Conservation (phyloP, 2,113 vertebrate genomes). For the Proteles cristata region DNA sequence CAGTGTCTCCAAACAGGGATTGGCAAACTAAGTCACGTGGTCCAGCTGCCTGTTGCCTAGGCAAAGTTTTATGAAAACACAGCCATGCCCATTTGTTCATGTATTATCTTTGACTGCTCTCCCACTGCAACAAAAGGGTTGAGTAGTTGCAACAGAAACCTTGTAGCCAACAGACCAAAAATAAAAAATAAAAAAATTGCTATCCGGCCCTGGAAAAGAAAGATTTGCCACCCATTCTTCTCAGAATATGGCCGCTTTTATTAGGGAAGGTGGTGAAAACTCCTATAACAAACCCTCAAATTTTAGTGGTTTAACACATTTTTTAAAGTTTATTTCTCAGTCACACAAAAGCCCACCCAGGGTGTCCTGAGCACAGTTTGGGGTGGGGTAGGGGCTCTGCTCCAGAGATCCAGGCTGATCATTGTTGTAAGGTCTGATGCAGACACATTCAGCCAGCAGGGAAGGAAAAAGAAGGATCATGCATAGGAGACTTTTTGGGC, state of each 20-base stretch:
- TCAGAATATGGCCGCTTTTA: neutral
- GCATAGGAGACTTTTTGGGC: neutral
- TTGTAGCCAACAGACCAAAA: neutral
- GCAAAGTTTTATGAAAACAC: conserved; percentile 8
- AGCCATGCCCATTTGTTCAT: neutral
- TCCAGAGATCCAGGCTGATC: neutral
- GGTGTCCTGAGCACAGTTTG: neutral
- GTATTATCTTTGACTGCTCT: neutral
- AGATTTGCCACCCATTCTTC: neutral
- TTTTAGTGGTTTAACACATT: neutral
- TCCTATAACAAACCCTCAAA: neutral
- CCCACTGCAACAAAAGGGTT: neutral
- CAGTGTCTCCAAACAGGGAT: neutral
- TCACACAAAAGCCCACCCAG: neutral
- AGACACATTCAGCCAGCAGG: neutral
- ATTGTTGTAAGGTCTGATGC: neutral
- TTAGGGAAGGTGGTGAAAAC: neutral
- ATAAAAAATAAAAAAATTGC: neutral
- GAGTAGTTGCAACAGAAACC: neutral
- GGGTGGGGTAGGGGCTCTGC: neutral
- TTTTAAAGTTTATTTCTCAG: neutral
- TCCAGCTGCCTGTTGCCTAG: neutral
- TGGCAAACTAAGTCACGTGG: neutral
- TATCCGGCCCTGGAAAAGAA: neutral
- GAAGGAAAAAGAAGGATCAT: neutral